A percentile compares a stretch with the other conserved stretches of the same genome.
phyloP scores from a whole-genome alignment of 2,797 vertebrate species.

The Delichon dasypus region DNA sequence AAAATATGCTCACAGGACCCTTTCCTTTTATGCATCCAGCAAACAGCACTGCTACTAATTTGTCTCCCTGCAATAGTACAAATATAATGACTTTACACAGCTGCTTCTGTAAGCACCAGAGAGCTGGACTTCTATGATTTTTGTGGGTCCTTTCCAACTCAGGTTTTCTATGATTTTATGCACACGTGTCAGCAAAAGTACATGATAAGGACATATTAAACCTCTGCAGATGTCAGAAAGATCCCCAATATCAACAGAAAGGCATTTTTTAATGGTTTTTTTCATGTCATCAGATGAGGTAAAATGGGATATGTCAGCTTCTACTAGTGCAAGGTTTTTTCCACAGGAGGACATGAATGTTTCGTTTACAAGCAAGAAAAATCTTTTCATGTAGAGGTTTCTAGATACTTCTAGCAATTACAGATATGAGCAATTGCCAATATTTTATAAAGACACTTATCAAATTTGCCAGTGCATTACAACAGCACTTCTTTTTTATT shows the following conservation, averaged over 20 bases:
- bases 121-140: fast-evolving
- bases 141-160: background rate
- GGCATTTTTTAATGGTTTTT: background rate
- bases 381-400: background rate
- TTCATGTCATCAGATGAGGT: background rate
- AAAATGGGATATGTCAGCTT: background rate
- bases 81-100: background rate
- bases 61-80: background rate
- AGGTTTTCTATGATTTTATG: background rate
- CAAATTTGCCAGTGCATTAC: background rate
- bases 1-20: background rate
- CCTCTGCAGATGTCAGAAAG: background rate
- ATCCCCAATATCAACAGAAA: background rate
- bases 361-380: background rate
- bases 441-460: background rate
- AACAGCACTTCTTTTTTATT: background rate
- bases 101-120: background rate
- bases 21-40: background rate
- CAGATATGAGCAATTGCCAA: background rate
- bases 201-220: background rate
- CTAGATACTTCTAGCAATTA: background rate
- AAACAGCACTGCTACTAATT: background rate
- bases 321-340: background rate
- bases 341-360: background rate
- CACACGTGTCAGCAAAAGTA: background rate